Evolutionary conservation across 2,113 vertebrate species (phyloP).

Genomic region (Lota lota): DNA sequence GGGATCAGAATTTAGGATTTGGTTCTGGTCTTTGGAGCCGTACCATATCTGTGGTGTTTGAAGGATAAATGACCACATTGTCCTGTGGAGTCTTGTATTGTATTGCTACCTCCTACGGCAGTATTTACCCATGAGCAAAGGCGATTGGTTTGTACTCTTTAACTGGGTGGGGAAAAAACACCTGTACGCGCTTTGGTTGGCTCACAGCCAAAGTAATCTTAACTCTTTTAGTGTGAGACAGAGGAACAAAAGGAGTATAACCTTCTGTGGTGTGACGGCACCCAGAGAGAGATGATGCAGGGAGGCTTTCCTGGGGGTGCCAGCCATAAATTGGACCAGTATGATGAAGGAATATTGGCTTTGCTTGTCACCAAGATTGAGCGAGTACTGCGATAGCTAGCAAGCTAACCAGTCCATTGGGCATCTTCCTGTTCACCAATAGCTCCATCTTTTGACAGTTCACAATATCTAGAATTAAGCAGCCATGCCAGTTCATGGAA

Average conservation of each 20-base stretch:
- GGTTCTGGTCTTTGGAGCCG: constrained; percentile 26
- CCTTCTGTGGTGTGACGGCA: background rate
- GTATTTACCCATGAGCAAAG: constrained; percentile 24
- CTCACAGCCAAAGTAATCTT: constrained; percentile 40
- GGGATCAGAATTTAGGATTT: constrained; percentile 34
- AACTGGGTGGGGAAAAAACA: constrained; percentile 17
- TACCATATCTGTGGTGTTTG: constrained; percentile 40
- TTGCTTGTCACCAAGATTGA: too few relatives aligned
- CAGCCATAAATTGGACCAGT: too few relatives aligned
- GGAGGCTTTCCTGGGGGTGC: background rate
- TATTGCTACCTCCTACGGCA: constrained; percentile 1
- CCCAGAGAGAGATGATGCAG: background rate
- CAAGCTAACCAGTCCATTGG: too few relatives aligned
- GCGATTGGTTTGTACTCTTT: constrained; percentile 16
- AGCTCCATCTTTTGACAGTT: too few relatives aligned
- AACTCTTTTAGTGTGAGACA: constrained; percentile 37
- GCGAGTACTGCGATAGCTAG: too few relatives aligned
- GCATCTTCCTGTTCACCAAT: too few relatives aligned
- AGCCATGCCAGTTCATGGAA: too few relatives aligned
- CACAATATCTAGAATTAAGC: too few relatives aligned
- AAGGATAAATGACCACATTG: constrained; percentile 26
- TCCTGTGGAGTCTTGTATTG: constrained; percentile 22
- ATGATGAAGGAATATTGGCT: too few relatives aligned
- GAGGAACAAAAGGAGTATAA: background rate
- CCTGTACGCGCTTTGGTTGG: constrained; percentile 46